Evolutionary conservation across 2,113 vertebrate genomes (phyloP).

Genomic region (Rhineura floridana): DNA sequence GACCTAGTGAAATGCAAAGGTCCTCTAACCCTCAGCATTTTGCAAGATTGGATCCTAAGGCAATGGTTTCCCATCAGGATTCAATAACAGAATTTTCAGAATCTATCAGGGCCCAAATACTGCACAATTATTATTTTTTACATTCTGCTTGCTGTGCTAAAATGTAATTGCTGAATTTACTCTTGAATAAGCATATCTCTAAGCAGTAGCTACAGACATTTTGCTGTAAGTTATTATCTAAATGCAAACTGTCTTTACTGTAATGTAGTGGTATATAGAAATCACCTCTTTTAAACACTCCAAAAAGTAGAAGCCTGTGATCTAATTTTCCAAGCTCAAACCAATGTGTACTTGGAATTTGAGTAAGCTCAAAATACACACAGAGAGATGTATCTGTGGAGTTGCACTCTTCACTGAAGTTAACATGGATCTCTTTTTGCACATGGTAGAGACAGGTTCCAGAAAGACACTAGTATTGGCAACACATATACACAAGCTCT

Average conservation of each 20-base stretch:
- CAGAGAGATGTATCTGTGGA: neutral
- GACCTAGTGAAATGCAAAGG: constrained; percentile 13
- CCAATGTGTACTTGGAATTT: neutral
- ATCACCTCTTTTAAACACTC: neutral
- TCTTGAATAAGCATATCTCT: neutral
- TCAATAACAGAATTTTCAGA: neutral
- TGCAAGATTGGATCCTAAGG: constrained; percentile 29
- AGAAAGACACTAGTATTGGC: neutral
- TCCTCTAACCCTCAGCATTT: constrained; percentile 35
- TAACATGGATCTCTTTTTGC: neutral
- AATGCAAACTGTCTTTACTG: neutral
- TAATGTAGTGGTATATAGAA: neutral
- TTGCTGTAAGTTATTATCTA: neutral
- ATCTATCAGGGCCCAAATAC: neutral
- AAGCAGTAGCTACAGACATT: neutral
- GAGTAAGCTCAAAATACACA: neutral
- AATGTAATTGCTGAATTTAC: neutral
- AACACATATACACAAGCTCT: neutral
- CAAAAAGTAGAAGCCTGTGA: neutral
- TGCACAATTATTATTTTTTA: neutral
- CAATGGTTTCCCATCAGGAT: neutral
- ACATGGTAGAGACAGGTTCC: neutral
- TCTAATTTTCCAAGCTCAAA: neutral
- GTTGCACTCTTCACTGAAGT: neutral
- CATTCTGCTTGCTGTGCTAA: neutral